phyloP scores from a whole-genome alignment of 2,888 invertebrate species.

The Metellina segmentata region DNA sequence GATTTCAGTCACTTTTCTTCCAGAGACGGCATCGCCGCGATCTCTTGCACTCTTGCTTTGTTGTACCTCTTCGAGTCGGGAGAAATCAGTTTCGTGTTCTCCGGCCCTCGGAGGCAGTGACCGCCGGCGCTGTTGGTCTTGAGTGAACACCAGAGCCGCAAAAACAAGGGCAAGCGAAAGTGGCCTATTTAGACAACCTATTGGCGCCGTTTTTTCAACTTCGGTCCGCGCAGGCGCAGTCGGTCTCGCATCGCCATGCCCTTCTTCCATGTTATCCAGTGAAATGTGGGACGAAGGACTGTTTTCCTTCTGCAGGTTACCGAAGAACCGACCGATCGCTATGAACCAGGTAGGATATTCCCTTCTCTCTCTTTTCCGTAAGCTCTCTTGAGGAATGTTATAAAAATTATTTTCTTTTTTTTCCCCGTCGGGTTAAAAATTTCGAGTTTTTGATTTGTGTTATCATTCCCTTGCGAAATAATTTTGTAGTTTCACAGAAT shows the following conservation, averaged over 20 bases:
- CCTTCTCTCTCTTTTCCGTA: not conserved
- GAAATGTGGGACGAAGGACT: conserved; percentile 54
- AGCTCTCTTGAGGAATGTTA: not conserved
- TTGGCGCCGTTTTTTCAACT: conserved; percentile 56
- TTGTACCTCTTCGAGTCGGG: too few species aligned
- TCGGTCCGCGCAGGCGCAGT: conserved; percentile 38
- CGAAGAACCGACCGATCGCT: conserved; percentile 13
- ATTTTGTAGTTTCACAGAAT: too few species aligned
- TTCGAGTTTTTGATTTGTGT: too few species aligned
- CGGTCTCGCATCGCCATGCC: conserved; percentile 42
- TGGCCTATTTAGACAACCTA: conserved; percentile 66
- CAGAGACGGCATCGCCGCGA: too few species aligned
- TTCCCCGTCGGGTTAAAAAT: too few species aligned
- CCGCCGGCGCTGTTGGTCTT: not conserved
- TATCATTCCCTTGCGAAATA: too few species aligned
- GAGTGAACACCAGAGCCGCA: not conserved
- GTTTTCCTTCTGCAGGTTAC: conserved; percentile 46
- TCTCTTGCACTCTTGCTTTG: too few species aligned
- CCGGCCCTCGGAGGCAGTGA: not conserved
- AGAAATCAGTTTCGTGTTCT: not conserved
- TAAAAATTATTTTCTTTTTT: too few species aligned
- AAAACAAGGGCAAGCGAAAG: conserved; percentile 60
- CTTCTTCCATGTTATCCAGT: conserved; percentile 51
- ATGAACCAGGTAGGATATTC: conserved; percentile 28
- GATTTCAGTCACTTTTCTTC: too few species aligned